Evolutionary conservation across 2,113 vertebrate species (phyloP), one percentile per base, ranked within the genome.

Genomic region (Ammodytes marinus): DNA sequence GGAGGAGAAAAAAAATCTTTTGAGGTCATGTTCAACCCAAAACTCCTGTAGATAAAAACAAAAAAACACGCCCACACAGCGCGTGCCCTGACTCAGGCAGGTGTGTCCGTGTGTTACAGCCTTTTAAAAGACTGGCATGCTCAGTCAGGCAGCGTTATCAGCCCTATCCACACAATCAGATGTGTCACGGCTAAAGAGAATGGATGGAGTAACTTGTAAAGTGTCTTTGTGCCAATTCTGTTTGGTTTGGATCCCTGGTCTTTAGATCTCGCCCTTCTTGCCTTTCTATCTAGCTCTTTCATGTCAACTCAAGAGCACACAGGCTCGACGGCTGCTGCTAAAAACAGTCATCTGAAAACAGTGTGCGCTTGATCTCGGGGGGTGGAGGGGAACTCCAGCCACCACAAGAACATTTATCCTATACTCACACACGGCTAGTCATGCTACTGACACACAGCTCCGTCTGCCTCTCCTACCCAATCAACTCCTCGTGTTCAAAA

Each of bases 341-440:
- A 91, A 89, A 92, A 88, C 86, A 91, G 77, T 82, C 71, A 76
- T 89, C 79, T 74, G 40, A 87, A 82, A 85, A 65, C 59, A 82
- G 74, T 2, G 49, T 54, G 49, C 19, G 40, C 76, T 82, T 90
- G 84, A 90, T 91, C 63, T 46, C 27, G 27, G 27, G 27, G 27
- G 27, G 27, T 27, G 27, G 27, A 5, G 49, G 91, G 93, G 85
- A 93, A 91, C 90, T 93, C 93, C 91, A 79, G 82, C 79, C 69
- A 89, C 91, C 86, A 19, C 86, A 83, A 71, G 27, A 83, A 66
- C 74, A 83, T 85, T 76, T 79, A 91, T 78, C 79, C 74, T 74
- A 52, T 40, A 79, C 85, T 86, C 84, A 88, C 81, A 88, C 74
- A 75, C 45, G n/a, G 80, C 61, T 8, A 83, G 86, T 89, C 88